These are phyloP conservation scores for Selenia dentaria DNA, from an alignment of 2,888 invertebrate species.

Conservation along the genomic window DNA sequence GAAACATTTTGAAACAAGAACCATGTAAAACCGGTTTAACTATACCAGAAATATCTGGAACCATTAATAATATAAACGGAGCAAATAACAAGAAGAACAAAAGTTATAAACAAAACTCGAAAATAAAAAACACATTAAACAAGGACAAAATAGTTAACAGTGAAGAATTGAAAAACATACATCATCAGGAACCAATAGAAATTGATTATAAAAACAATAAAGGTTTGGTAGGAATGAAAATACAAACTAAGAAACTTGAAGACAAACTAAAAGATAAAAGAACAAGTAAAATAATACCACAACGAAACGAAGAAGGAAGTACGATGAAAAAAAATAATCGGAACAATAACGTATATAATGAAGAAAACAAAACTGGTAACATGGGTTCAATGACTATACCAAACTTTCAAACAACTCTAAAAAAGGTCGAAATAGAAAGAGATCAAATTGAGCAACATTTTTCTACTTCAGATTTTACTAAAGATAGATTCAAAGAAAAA, in stretches of 20 bases:
- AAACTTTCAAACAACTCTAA: not conserved
- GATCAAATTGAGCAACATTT: not conserved
- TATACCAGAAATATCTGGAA: too few species aligned
- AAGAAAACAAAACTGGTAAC: not conserved
- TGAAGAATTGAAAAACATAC: constrained; percentile 1
- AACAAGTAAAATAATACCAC: not conserved
- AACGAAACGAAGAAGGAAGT: not conserved
- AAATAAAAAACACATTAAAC: too few species aligned
- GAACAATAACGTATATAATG: not conserved
- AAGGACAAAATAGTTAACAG: not conserved
- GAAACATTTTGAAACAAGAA: too few species aligned
- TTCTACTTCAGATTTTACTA: not conserved
- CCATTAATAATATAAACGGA: too few species aligned
- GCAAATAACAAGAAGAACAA: too few species aligned
- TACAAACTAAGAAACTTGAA: constrained; percentile 26
- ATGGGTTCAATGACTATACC: not conserved
- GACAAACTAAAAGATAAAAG: not conserved
- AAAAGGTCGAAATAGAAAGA: not conserved
- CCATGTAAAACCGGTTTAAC: too few species aligned
- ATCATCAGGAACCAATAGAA: constrained; percentile 25
- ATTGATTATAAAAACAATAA: constrained; percentile 50
- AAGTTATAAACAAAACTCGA: too few species aligned
- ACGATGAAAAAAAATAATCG: not conserved
- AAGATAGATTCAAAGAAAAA: not conserved
- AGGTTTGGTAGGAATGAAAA: constrained; percentile 53